Conservation (phyloP, 1,140 invertebrate genomes). For the Hycleus cichorii region DNA sequence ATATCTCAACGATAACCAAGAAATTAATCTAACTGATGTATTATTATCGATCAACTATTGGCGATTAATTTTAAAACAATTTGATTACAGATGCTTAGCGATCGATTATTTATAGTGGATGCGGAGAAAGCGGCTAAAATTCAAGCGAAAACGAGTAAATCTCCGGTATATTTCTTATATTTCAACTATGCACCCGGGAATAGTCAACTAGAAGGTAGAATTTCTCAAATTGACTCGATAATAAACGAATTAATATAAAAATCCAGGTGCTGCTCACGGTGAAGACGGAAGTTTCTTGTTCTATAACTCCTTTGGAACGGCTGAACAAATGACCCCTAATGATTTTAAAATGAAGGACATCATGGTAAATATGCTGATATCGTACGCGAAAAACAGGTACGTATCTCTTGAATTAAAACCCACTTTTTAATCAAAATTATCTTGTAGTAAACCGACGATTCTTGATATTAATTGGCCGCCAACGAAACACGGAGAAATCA, state of each 20-base stretch:
- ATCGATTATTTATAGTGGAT: constrained; percentile 49
- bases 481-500: background rate
- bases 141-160: constrained; percentile 45
- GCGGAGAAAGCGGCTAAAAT: constrained; percentile 46
- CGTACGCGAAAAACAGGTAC: constrained; percentile 10
- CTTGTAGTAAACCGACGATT: constrained; percentile 6
- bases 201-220: too few relatives aligned
- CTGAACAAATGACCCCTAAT: background rate
- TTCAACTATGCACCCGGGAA: constrained; percentile 41
- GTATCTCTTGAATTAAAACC: too few relatives aligned
- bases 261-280: constrained; percentile 4
- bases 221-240: background rate
- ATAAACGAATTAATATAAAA: background rate
- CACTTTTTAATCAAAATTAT: too few relatives aligned
- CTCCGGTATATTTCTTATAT: constrained; percentile 51
- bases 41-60: background rate
- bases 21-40: background rate
- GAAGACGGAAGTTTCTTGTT: background rate
- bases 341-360: constrained; percentile 5
- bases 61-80: background rate
- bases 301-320: background rate
- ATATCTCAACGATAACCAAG: background rate
- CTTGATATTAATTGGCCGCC: background rate
- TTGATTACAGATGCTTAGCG: constrained; percentile 45
- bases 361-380: background rate